Evolutionary conservation across 1,140 invertebrate species (phyloP).

Genomic region (Drosophila saltans): DNA sequence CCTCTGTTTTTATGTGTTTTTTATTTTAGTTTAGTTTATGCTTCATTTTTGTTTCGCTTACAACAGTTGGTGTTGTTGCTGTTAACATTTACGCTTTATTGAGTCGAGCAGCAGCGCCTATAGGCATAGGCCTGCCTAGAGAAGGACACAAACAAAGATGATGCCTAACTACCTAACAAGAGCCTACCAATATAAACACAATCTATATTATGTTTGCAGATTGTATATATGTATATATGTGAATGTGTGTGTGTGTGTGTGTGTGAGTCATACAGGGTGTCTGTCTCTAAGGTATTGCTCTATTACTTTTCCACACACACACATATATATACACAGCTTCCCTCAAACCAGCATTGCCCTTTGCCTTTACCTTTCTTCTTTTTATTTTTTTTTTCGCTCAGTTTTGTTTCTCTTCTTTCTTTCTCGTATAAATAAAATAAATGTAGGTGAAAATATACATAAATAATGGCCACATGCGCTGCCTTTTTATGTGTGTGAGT

Average conservation of each 20-base stretch:
- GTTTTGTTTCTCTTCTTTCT: constrained; percentile 3
- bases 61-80: constrained; percentile 41
- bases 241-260: neutral
- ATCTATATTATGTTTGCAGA: constrained; percentile 10
- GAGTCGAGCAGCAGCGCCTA: constrained; percentile 27
- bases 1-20: constrained; percentile 46
- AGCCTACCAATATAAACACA: constrained; percentile 18
- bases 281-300: neutral
- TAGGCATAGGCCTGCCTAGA: constrained; percentile 14
- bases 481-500: constrained; percentile 62
- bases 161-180: constrained; percentile 12
- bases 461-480: constrained; percentile 71
- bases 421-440: constrained; percentile 64
- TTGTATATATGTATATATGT: neutral
- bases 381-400: neutral
- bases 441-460: constrained; percentile 78
- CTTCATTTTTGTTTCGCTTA: constrained; percentile 25
- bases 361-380: neutral
- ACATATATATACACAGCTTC: neutral
- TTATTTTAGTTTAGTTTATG: constrained; percentile 35
- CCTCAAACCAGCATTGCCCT: neutral
- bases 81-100: constrained; percentile 55
- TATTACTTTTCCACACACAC: neutral
- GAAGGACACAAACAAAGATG: constrained; percentile 7
- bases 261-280: neutral